These are phyloP conservation scores for Fragum fragum DNA, from an alignment of 2,888 invertebrate species.

Conservation along the genomic window DNA sequence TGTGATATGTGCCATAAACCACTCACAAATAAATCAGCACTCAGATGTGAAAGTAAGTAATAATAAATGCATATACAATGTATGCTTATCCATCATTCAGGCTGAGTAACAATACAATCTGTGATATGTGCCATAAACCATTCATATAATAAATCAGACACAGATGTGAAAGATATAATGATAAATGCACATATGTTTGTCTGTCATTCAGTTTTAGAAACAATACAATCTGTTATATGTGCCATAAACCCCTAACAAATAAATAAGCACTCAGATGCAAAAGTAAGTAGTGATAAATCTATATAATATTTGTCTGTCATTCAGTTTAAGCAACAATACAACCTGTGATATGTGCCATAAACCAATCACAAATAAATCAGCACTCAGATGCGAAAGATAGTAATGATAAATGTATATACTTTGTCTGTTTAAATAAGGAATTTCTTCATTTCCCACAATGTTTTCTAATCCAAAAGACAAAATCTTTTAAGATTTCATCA, in stretches of 20 bases:
- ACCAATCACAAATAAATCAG: slow-evolving; percentile 92
- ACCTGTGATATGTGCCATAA: slow-evolving; percentile 92
- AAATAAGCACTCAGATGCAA: slow-evolving; percentile 92
- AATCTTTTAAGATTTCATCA: too few relatives aligned
- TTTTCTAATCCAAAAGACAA: too few relatives aligned
- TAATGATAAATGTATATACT: neutral
- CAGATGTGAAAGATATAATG: slow-evolving; percentile 85
- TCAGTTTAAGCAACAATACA: slow-evolving; percentile 89
- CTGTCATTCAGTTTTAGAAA: slow-evolving; percentile 89
- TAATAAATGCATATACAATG: slow-evolving; percentile 91
- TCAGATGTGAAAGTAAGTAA: slow-evolving; percentile 90
- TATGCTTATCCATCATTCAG: slow-evolving; percentile 90
- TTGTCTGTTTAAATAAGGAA: too few relatives aligned
- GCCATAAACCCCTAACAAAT: too few relatives aligned
- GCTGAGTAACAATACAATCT: slow-evolving; percentile 88
- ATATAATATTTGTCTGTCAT: too few relatives aligned
- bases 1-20: slow-evolving; percentile 93
- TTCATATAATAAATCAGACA: slow-evolving; percentile 93
- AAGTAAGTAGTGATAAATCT: too few relatives aligned
- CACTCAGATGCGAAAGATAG: slow-evolving; percentile 88
- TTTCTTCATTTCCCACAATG: too few relatives aligned
- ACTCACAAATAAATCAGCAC: slow-evolving; percentile 92
- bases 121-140: slow-evolving; percentile 93
- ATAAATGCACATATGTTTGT: slow-evolving; percentile 61
- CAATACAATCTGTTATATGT: too few relatives aligned